Evolutionary conservation across 2,113 vertebrate genomes (phyloP), one percentile per base, ranked within the genome.

Genomic region (Lethenteron camtschaticum): DNA sequence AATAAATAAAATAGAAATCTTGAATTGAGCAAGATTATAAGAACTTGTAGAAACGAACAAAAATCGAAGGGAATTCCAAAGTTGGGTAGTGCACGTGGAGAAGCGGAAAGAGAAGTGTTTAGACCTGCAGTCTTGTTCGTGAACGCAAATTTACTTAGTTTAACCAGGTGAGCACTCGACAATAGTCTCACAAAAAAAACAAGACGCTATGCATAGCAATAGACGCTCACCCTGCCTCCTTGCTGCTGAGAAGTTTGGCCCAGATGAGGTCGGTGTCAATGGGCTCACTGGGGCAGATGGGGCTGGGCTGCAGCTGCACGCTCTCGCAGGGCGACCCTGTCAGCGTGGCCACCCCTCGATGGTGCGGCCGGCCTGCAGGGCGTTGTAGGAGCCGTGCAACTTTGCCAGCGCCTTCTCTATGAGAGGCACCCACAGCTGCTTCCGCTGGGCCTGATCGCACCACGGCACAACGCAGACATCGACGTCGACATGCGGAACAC

Each of bases 201-300:
- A 41, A 41, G 41, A 41, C 5, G 41, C 41, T 41, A 41, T 41
- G 41, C 41, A 41, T 6, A 6, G 41, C 5, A 41, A 41, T 41
- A 41, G 41, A 41, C 41, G 75, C 86, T 85, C 81, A 96, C 94
- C 94, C 94, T 14, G 94, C 94, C 81, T 99, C 94, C 78, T 99
- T 99, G 78, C 89, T 96, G 80, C 94, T 99, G 75, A 99, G 88
- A 91, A 99, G 96, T 79, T 96, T 96, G 81, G 90, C 94, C 94
- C 94, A 99, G 85, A 96, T 96, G 81, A 99, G 90, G 81, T 99
- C 92, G 9, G 89, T 96, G 80, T 96, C 92, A 73, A 99, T 92
- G 70, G 89, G 88, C 73, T 99, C 94, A 0, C 94, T 83, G 20
- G 94, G 94, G 81, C 96, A 96, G 72, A 92, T 96, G 80, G 87